Base-by-base conservation (phyloP, 2,888 invertebrate species). In the Hydraecia micacea region DNA sequence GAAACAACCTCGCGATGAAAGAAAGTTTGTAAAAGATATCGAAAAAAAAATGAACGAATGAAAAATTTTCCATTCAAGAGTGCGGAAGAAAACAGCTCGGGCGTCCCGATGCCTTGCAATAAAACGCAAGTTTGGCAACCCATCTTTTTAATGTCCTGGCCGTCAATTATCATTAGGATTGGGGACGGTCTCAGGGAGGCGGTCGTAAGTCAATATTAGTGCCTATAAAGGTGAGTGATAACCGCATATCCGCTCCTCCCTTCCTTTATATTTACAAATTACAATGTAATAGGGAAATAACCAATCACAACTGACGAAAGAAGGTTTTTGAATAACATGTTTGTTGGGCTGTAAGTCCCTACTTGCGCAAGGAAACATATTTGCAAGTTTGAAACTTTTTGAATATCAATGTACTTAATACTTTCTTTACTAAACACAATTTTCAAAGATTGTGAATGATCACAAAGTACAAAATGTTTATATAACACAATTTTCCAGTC, bases 141-240 rank as follows among this genome's bases (percentile, higher is more conserved):
- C 93, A 93, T 95, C 94, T 95, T 94, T 95, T 94, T 95, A 95
- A 95, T 94, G 94, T 92, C 93, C 90, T 81, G 86, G 90, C 89
- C 94, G 93, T 95, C 95, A 96, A 96, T 95, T 96, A 95, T 94
- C 95, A 96, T 95, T 95, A 95, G 92, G 94, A 94, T 94, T 92
- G 90, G 91, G 90, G 89, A 90, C 89, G 85, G 89, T 92, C 91
- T 90, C 89, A 86, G 91, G 90, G 91, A 91, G 92, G 87, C 90
- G 91, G 89, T 90, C 94, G 91, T 96, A 94, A 95, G 92, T 96
- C 95, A 96, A 94, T 94, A 95, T 96, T 95, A 96, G 93, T 94
- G 95, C 88, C 95, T 93, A 96, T 96, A 96, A 96, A 96, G 95
- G 95, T 95, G 95, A 95, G 91, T 94, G 93, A 96, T 96, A 95